These are phyloP conservation scores for Tichodroma muraria DNA, from an alignment of 2,113 vertebrate species.

Conservation along the genomic window DNA sequence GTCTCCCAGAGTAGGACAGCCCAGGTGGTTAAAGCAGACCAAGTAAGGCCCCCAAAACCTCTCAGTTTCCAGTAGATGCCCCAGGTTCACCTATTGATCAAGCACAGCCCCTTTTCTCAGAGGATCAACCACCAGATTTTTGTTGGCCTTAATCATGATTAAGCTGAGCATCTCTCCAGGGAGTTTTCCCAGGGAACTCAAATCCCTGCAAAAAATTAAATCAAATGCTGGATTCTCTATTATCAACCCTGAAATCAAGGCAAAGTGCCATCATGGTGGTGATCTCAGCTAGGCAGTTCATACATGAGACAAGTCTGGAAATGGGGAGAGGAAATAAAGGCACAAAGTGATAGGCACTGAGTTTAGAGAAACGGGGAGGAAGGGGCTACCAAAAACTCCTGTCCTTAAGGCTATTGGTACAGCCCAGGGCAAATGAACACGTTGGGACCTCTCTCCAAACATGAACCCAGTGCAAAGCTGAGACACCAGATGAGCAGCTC, in stretches of 20 bases:
- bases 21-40: not conserved
- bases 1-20: not conserved
- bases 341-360: not conserved
- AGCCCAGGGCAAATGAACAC: not conserved
- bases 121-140: slow-evolving; percentile 36
- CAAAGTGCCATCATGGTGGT: not conserved
- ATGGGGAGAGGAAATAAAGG: not conserved
- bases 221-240: not conserved
- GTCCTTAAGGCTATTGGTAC: not conserved
- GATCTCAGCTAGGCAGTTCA: not conserved
- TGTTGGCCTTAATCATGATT: slow-evolving; percentile 46
- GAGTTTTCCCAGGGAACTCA: slow-evolving; percentile 7
- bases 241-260: not conserved
- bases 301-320: not conserved
- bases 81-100: not conserved
- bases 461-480: not conserved
- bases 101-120: not conserved
- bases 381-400: not conserved
- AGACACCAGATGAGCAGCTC: not conserved
- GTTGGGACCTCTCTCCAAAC: not conserved
- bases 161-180: not conserved
- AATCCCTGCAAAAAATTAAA: slow-evolving; percentile 30
- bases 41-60: not conserved
- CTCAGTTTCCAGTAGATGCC: not conserved
- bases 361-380: not conserved